A percentile compares a stretch with the other conserved stretches of the same genome.
Evolutionary conservation across 2,888 invertebrate species (phyloP).

Genomic region (Atherix ibis): DNA sequence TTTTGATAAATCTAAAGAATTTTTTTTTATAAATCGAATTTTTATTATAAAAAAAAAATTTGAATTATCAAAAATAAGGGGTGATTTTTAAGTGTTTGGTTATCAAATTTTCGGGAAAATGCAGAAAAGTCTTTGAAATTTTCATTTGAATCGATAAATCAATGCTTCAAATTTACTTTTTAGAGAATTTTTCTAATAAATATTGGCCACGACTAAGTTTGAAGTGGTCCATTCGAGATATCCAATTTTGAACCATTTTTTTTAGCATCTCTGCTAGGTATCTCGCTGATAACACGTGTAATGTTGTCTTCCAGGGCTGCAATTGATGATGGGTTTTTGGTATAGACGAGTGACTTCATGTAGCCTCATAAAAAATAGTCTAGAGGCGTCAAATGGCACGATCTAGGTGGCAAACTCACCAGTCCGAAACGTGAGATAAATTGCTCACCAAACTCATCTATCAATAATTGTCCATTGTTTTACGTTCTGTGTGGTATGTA

Average conservation of each 20-base stretch:
- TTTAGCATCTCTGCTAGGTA: not conserved
- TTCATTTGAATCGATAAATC: too few relatives aligned
- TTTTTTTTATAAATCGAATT: too few relatives aligned
- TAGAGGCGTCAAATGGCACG: not conserved
- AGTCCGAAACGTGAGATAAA: not conserved
- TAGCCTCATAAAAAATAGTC: not conserved
- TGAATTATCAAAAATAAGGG: too few relatives aligned
- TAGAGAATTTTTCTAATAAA: not conserved
- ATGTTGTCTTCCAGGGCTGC: not conserved
- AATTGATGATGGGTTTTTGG: not conserved
- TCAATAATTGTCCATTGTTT: not conserved
- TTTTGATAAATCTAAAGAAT: too few relatives aligned
- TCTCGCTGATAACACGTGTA: not conserved
- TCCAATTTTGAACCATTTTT: not conserved
- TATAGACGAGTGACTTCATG: not conserved
- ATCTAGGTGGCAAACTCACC: not conserved
- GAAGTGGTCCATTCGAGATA: not conserved
- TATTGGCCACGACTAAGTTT: not conserved
- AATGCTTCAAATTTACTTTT: too few relatives aligned
- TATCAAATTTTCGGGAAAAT: too few relatives aligned
- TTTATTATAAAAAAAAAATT: too few relatives aligned
- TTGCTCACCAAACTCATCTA: not conserved
- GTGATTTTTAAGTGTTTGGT: too few relatives aligned
- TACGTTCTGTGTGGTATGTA: not conserved
- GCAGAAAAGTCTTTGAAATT: too few relatives aligned